Percentiles rank a stretch among this genome's conserved stretches.
These are phyloP conservation scores for Mormyrops boulengeri DNA, from an alignment of 2,797 vertebrate species.

Conservation along the genomic window DNA sequence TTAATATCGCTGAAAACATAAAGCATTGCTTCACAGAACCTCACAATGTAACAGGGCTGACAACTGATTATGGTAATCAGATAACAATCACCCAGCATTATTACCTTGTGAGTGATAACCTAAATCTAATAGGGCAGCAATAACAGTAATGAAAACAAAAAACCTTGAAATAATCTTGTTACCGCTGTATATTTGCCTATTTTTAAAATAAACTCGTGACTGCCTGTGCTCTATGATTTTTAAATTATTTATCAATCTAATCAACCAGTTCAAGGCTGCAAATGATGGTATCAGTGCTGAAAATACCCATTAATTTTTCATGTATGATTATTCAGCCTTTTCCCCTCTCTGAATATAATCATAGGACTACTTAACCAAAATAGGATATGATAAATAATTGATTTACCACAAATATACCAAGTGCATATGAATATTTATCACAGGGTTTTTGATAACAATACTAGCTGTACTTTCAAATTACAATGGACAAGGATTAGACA, in stretches of 20 bases:
- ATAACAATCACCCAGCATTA: not conserved
- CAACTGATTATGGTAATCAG: not conserved
- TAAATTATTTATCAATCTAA: conserved; percentile 4
- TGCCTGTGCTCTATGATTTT: not conserved
- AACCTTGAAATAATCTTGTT: not conserved
- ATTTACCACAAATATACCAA: conserved; percentile 1
- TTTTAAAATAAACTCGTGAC: not conserved
- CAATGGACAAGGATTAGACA: not conserved
- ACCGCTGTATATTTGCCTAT: not conserved
- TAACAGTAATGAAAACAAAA: conserved; percentile 10
- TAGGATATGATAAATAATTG: not conserved
- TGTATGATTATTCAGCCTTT: not conserved
- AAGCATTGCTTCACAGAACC: not conserved
- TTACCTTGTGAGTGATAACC: conserved; percentile 3
- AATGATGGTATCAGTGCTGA: not conserved
- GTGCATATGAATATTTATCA: not conserved
- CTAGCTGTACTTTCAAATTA: not conserved
- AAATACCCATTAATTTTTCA: conserved; percentile 1
- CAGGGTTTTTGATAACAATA: not conserved
- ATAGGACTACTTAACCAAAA: not conserved
- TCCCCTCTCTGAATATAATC: not conserved
- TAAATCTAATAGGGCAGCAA: not conserved
- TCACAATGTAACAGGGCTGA: not conserved
- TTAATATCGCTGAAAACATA: not conserved
- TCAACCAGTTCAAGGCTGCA: not conserved